Evolutionary conservation across 2,113 vertebrate genomes (phyloP), one percentile per base, ranked within the genome.

Genomic region (Riparia riparia): DNA sequence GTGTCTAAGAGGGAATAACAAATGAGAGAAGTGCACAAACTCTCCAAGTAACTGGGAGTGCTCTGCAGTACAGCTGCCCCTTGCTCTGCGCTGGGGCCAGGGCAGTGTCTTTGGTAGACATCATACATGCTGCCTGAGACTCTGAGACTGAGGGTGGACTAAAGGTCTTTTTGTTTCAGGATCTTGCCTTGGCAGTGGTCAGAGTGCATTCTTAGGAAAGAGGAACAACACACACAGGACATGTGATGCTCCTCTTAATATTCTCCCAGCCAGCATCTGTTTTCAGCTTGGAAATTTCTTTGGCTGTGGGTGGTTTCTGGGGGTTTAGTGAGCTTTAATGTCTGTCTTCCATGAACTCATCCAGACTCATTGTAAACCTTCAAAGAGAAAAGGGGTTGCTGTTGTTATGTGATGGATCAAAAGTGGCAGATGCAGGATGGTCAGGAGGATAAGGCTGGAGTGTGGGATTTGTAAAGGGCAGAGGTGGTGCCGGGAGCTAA

Each of bases 1-100:
- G 66, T 79, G 90, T 93, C 82, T 94, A 63, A 86, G 83, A 88
- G 63, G 78, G 90, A 97, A 88, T 95, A 93, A 90, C 58, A 87
- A 90, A 84, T 90, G 87, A 82, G 80, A 85, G 57, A 89, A 42
- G 21, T 37, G 63, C 70, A 82, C 42, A 79, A 49, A 53, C 65
- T 91, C 60, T 70, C 7, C 5, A 25, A 72, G 82, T 26, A 24
- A 31, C 82, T 63, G 71, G 45, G 34, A 77, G 81, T 16, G 44
- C 57, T 72, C 26, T 80, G 86, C 71, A 49, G 7, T 49, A 49
- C 70, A 57, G 50, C 47, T 73, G 82, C 63, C 82, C 68, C 34
- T 49, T 65, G 91, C 73, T 58, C 77, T 72, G 49, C 0, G 0
- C 77, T 24, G 45, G 34, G 53, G 53, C 77, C 32, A 11, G 77